Percentiles rank a stretch among this genome's conserved stretches.
These are phyloP conservation scores for Paracanthobrama guichenoti DNA, from an alignment of 2,113 vertebrate species.

Conservation along the genomic window DNA sequence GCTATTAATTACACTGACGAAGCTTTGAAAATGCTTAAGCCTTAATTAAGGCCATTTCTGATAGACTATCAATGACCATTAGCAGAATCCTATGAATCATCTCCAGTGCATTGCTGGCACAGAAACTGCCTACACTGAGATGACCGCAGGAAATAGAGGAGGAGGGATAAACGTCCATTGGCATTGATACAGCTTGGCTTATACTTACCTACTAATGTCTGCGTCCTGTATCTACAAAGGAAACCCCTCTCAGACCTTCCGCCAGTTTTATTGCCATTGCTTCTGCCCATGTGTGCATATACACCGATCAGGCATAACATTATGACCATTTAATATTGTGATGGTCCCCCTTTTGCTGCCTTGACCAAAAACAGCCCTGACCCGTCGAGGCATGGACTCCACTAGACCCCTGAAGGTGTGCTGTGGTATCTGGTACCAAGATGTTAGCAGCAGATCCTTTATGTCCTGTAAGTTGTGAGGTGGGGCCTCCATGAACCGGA, in stretches of 20 bases:
- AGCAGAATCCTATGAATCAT: conserved; percentile 61
- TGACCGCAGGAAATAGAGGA: conserved; percentile 32
- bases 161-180: conserved; percentile 23
- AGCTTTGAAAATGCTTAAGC: conserved; percentile 46
- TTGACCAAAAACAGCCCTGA: no score
- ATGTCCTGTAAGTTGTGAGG: no score
- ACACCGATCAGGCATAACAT: neutral
- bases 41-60: conserved; percentile 47
- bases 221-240: conserved; percentile 39
- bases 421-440: no score
- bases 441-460: no score
- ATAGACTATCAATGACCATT: conserved; percentile 68
- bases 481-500: no score
- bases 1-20: conserved; percentile 59
- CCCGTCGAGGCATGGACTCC: no score
- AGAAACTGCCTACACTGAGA: conserved; percentile 50
- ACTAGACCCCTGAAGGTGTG: no score
- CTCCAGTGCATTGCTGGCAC: conserved; percentile 57
- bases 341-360: no score
- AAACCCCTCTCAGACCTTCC: neutral
- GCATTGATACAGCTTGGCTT: conserved; percentile 40
- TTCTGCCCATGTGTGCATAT: neutral
- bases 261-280: neutral
- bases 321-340: no score
- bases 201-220: conserved; percentile 40